Percentiles rank a stretch among this genome's conserved stretches.
phyloP scores from a whole-genome alignment of 2,888 invertebrate genomes.

The Villa cingulata region DNA sequence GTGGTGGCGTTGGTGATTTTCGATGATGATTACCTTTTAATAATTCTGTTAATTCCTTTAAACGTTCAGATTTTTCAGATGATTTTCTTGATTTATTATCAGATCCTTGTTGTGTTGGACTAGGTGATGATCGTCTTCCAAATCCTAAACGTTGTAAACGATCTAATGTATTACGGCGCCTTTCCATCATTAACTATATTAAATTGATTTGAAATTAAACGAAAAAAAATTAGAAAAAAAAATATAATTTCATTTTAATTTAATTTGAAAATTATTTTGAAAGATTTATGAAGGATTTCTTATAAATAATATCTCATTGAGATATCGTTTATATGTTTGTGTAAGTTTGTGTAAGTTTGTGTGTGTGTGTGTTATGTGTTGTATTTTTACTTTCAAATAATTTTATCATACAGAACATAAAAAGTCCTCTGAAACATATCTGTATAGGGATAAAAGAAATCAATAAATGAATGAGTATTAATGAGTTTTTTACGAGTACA shows the following conservation, averaged over 20 bases:
- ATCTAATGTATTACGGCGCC: slow-evolving; percentile 57
- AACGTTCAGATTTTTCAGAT: slow-evolving; percentile 55
- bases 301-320: too few relatives aligned
- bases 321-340: too few relatives aligned
- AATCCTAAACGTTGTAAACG: slow-evolving; percentile 67
- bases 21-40: slow-evolving; percentile 48
- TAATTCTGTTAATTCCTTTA: slow-evolving; percentile 64
- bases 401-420: too few relatives aligned
- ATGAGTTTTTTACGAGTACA: too few relatives aligned
- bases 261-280: too few relatives aligned
- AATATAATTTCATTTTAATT: slow-evolving; percentile 5
- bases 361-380: too few relatives aligned
- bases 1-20: slow-evolving; percentile 44
- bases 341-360: too few relatives aligned
- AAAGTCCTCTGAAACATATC: too few relatives aligned
- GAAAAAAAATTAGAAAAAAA: neutral
- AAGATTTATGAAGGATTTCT: too few relatives aligned
- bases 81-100: slow-evolving; percentile 23
- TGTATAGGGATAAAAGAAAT: too few relatives aligned
- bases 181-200: slow-evolving; percentile 35
- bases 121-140: slow-evolving; percentile 37
- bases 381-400: too few relatives aligned
- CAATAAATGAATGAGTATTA: too few relatives aligned
- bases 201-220: slow-evolving; percentile 2
- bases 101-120: slow-evolving; percentile 13